phyloP scores from a whole-genome alignment of 92 coral and sea anemone genomes.

The Hydrozoanthus gracilis region DNA sequence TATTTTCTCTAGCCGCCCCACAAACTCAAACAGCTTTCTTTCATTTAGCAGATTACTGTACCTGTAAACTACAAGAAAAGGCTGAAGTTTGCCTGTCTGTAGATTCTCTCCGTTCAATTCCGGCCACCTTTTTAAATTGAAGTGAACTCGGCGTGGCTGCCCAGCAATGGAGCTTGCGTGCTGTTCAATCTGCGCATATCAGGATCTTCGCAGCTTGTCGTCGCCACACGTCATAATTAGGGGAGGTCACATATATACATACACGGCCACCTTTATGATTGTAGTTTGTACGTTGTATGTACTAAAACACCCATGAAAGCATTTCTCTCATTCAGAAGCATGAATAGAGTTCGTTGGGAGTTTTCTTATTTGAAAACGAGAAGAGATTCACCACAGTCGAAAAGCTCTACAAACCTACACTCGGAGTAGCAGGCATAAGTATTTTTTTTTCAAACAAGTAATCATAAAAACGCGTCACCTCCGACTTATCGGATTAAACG shows the following conservation, averaged over 20 bases:
- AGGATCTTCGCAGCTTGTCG: slow-evolving; percentile 17
- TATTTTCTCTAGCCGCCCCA: not conserved
- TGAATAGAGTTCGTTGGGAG: not conserved
- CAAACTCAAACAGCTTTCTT: not conserved
- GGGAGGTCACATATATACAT: slow-evolving; percentile 23
- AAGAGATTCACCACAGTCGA: not conserved
- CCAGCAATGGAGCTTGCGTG: slow-evolving; percentile 43
- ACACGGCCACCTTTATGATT: slow-evolving; percentile 2
- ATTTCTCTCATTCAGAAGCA: not conserved
- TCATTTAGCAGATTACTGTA: slow-evolving; percentile 9
- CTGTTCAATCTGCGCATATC: slow-evolving; percentile 35
- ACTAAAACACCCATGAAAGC: not conserved
- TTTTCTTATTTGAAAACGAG: not conserved
- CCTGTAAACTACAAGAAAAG: slow-evolving; percentile 20
- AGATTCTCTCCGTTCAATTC: slow-evolving; percentile 18
- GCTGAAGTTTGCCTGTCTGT: slow-evolving; percentile 15
- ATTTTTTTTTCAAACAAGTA: slow-evolving; percentile 16
- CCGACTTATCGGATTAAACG: slow-evolving; percentile 35
- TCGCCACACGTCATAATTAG: slow-evolving; percentile 36
- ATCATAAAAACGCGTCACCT: slow-evolving; percentile 6
- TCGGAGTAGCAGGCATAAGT: slow-evolving; percentile 8
- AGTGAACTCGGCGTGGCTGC: slow-evolving; percentile 32
- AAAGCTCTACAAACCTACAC: not conserved
- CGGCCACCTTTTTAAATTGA: slow-evolving; percentile 19
- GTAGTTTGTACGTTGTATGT: not conserved